These are phyloP conservation scores for Plodia interpunctella DNA, from an alignment of 1,140 invertebrate genomes.

Conservation along the genomic window DNA sequence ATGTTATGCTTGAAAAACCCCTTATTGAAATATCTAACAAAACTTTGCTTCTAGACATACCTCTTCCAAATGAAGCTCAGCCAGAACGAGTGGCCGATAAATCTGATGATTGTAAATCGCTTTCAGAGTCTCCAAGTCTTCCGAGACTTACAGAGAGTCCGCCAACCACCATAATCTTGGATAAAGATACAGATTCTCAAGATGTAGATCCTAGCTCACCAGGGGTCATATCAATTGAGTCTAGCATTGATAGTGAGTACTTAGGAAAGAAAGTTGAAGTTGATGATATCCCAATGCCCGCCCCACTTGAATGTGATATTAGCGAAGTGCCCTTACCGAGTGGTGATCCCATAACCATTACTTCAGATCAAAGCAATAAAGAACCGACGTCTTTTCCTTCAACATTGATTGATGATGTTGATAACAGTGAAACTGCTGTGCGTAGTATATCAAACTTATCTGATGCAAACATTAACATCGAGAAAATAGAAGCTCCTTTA, in stretches of 20 bases:
- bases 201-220: conserved; percentile 31
- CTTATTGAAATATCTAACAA: conserved; percentile 44
- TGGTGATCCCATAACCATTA: conserved; percentile 42
- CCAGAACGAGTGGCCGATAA: conserved; percentile 37
- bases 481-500: conserved; percentile 37
- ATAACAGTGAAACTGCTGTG: conserved; percentile 87
- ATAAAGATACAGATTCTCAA: conserved; percentile 27
- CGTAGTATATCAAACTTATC: conserved; percentile 76
- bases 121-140: conserved; percentile 62
- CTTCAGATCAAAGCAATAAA: conserved; percentile 40
- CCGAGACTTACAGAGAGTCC: conserved; percentile 73
- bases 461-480: conserved; percentile 41
- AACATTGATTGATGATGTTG: conserved; percentile 63
- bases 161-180: conserved; percentile 30
- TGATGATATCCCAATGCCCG: conserved; percentile 60
- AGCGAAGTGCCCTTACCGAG: conserved; percentile 58
- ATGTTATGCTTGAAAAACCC: conserved; percentile 33
- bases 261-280: conserved; percentile 45
- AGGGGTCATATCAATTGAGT: conserved; percentile 34
- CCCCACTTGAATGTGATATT: conserved; percentile 53
- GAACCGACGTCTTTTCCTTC: conserved; percentile 30
- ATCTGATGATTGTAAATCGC: conserved; percentile 42
- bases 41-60: conserved; percentile 53
- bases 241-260: conserved; percentile 36
- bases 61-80: conserved; percentile 50